Conservation (phyloP, 2,797 vertebrate species). For the Vipera latastei region DNA sequence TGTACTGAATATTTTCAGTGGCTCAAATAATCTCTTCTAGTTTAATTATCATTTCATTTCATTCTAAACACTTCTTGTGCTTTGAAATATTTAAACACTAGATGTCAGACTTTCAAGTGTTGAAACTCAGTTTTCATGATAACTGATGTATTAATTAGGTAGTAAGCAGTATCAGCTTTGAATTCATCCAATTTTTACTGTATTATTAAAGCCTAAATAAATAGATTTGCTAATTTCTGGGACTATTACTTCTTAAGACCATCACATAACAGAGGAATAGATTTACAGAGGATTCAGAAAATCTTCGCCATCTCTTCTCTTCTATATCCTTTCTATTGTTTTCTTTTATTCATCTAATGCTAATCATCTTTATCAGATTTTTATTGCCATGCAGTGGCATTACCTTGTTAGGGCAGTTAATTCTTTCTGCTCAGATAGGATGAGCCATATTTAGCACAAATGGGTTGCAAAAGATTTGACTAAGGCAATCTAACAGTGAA, state of each 20-base stretch:
- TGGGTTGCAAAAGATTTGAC: background rate
- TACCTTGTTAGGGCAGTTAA: background rate
- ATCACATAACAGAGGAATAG: background rate
- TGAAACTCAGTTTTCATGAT: background rate
- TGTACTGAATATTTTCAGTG: background rate
- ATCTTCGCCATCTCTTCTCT: background rate
- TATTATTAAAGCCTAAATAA: background rate
- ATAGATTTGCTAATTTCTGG: background rate
- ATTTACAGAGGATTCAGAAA: background rate
- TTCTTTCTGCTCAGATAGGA: background rate
- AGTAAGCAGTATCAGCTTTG: background rate
- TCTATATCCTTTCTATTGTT: background rate
- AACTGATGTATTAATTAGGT: background rate
- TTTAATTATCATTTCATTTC: background rate
- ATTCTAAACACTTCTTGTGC: background rate
- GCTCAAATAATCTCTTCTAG: background rate
- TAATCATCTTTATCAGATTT: background rate
- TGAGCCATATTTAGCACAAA: background rate
- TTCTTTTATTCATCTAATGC: background rate
- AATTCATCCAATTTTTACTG: background rate
- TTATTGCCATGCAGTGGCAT: background rate
- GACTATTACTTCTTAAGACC: background rate
- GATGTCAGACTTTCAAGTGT: constrained; percentile 54
- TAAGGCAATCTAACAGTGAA: background rate
- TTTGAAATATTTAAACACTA: constrained; percentile 49